These are phyloP conservation scores for Polietes domitor DNA, from an alignment of 2,888 invertebrate genomes.

Conservation along the genomic window DNA sequence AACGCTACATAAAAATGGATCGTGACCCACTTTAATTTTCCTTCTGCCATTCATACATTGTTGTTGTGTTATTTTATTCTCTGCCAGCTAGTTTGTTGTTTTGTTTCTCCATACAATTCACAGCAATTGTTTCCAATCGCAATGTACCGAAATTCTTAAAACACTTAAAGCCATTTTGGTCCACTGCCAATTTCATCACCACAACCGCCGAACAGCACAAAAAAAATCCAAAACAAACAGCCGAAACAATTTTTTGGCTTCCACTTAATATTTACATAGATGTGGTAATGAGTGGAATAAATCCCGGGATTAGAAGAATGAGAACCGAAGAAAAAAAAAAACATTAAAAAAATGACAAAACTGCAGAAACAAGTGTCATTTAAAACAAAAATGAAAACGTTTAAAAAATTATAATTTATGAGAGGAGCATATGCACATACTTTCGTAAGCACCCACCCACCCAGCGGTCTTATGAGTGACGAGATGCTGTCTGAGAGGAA, in stretches of 20 bases:
- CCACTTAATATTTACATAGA: conserved; percentile 11
- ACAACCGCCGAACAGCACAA: background rate
- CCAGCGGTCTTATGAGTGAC: background rate
- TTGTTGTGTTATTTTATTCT: conserved; percentile 11
- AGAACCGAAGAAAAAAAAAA: background rate
- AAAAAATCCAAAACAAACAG: background rate
- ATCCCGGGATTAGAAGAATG: conserved; percentile 20
- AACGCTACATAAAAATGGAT: too few relatives aligned
- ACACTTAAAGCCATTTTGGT: conserved; percentile 43
- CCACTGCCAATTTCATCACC: conserved; percentile 41
- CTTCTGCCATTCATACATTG: background rate
- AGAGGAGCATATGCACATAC: background rate
- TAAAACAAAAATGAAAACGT: background rate
- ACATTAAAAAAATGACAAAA: background rate
- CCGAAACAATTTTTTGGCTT: background rate
- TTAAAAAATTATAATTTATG: conserved; percentile 2
- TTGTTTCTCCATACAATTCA: conserved; percentile 16
- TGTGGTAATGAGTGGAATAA: conserved; percentile 34
- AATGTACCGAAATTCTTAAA: conserved; percentile 20
- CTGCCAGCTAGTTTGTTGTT: background rate
- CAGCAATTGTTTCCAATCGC: conserved; percentile 36
- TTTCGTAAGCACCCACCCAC: background rate
- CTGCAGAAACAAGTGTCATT: background rate
- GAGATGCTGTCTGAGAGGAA: background rate
- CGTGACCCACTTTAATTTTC: too few relatives aligned